Base-by-base conservation (phyloP, 2,888 invertebrate genomes). In the Euspilapteryx auroguttella region DNA sequence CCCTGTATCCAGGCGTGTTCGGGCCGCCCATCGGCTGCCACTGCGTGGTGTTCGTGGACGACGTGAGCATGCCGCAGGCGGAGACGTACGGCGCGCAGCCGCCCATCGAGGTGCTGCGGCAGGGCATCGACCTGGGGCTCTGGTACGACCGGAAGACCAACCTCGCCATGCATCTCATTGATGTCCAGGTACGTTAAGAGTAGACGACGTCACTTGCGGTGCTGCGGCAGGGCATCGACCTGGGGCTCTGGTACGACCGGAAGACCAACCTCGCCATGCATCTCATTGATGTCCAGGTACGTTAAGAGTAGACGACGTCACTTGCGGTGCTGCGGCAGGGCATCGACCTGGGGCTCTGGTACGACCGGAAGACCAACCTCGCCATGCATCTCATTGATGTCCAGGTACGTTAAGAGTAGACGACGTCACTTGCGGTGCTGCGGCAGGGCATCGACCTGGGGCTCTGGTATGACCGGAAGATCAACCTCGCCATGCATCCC, bases 41-140 rank as follows among this genome's bases (percentile, higher is more conserved):
- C 44, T 85, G 87, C 58, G 87, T 96, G 9, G 83, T 95, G 25
- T 96, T 96, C 55, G 91, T 97, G 20, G 97, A 97, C 49, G 96
- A 97, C 55, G 83, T 97, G n/a, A 94, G 93, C 45, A 93, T 96
- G 93, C 96, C 96, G 0, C 75, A 89, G 42, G 85, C 89, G 30
- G 93, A 94, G 62, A 81, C 82, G 2, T 95, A 91, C 47, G 96
- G 95, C 0, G 94, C 95, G 0, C 95, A 96, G 55, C 95, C 96
- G 0, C 93, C 96, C 0, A 91, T 97, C 31, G 96, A 97, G 55
- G 73, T 97, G 23, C 59, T 97, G 13, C 77, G 96, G 12, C 94
- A 94, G 65, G 89, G 88, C 79, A 81, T 95, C 24, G 96, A 96
- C 58, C 89, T 94, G 40, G 83, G 84, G 38, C 86, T 88, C 47